Evolutionary conservation across 2,888 invertebrate genomes (phyloP).

Genomic region (Eurois occulta): DNA sequence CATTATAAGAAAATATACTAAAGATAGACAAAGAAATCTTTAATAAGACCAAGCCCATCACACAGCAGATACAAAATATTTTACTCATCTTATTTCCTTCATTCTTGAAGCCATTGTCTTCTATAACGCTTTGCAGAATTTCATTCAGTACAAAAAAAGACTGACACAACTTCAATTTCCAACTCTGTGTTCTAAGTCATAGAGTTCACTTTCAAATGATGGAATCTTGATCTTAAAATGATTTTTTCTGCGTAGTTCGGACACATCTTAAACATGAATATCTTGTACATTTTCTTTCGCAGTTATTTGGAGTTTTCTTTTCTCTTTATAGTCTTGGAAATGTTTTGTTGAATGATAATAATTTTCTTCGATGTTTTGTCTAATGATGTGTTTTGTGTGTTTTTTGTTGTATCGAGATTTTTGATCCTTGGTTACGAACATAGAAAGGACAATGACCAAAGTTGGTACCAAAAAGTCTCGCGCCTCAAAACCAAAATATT

Average conservation of each 20-base stretch:
- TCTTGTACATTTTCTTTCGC: slow-evolving; percentile 64
- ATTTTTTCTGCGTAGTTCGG: slow-evolving; percentile 58
- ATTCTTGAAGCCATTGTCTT: slow-evolving; percentile 61
- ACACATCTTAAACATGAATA: slow-evolving; percentile 70
- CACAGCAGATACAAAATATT: slow-evolving; percentile 56
- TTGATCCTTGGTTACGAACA: background rate
- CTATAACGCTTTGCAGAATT: slow-evolving; percentile 53
- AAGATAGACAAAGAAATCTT: slow-evolving; percentile 48
- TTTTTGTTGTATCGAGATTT: background rate
- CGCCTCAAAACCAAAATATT: no score
- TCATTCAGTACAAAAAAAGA: slow-evolving; percentile 52
- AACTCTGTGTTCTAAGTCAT: background rate
- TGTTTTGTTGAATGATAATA: slow-evolving; percentile 39
- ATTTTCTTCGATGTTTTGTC: slow-evolving; percentile 16
- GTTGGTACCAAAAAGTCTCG: no score
- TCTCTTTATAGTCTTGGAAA: slow-evolving; percentile 20
- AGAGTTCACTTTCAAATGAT: slow-evolving; percentile 41
- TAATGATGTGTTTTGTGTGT: slow-evolving; percentile 19
- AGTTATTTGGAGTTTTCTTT: slow-evolving; percentile 59
- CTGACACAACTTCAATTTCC: slow-evolving; percentile 1
- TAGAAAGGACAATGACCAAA: no score
- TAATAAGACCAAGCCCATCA: slow-evolving; percentile 58
- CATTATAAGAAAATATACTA: slow-evolving; percentile 18
- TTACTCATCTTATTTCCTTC: slow-evolving; percentile 61
- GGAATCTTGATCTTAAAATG: slow-evolving; percentile 35